A percentile compares a stretch with the other conserved stretches of the same genome.
phyloP scores from a whole-genome alignment of 1,140 invertebrate species.

The Trigoniulus corallinus region DNA sequence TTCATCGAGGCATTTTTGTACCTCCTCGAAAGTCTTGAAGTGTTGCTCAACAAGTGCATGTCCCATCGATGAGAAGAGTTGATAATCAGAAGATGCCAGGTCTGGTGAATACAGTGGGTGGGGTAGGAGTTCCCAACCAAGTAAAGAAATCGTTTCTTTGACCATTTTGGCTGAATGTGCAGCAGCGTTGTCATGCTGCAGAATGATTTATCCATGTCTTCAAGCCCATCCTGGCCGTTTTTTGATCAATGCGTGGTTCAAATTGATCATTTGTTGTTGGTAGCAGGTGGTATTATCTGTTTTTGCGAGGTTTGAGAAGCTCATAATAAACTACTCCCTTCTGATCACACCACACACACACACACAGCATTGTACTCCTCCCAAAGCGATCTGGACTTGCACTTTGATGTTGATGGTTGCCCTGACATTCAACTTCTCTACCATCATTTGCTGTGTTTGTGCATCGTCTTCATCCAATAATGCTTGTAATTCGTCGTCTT shows the following conservation, averaged over 20 bases:
- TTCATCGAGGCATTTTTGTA: constrained; percentile 10
- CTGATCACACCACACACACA: constrained; percentile 11
- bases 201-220: constrained; percentile 2
- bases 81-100: constrained; percentile 3
- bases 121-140: background rate
- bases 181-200: no score
- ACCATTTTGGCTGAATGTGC: background rate
- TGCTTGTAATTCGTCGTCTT: constrained; percentile 7
- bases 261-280: no score
- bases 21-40: constrained; percentile 6
- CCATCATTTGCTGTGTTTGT: constrained; percentile 1
- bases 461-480: constrained; percentile 4
- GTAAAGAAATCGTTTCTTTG: background rate
- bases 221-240: constrained; percentile 2
- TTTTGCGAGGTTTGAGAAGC: constrained; percentile 9
- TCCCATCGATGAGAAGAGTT: constrained; percentile 1
- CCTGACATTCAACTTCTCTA: background rate
- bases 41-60: no score
- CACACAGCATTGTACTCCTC: constrained; percentile 10
- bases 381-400: constrained; percentile 8
- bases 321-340: constrained; percentile 9
- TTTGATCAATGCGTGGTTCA: background rate
- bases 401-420: constrained; percentile 5
- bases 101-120: background rate
- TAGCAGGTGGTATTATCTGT: background rate